These are phyloP conservation scores for Erynnis tages DNA, from an alignment of 2,888 invertebrate species.

Conservation along the genomic window DNA sequence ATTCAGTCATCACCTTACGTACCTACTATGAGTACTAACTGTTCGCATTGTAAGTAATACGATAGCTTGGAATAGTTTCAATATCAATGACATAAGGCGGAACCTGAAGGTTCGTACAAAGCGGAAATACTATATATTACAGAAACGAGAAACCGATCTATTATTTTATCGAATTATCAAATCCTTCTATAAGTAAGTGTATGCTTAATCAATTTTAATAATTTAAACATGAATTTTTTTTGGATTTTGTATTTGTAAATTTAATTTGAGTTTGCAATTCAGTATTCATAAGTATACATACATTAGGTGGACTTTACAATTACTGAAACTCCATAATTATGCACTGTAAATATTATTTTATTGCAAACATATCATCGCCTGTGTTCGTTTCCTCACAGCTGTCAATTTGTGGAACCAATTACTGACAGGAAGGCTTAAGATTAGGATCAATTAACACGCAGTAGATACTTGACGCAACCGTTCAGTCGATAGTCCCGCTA, in stretches of 20 bases:
- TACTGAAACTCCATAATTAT: too few species aligned
- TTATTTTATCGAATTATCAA: too few species aligned
- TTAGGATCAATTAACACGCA: slow-evolving; percentile 25
- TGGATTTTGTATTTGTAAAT: too few species aligned
- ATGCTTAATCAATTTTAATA: too few species aligned
- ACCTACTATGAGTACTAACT: too few species aligned
- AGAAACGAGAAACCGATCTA: neutral
- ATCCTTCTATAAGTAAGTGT: too few species aligned
- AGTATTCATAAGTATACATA: too few species aligned
- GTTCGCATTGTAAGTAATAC: neutral
- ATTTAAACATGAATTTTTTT: too few species aligned
- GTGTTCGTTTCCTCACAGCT: slow-evolving; percentile 11
- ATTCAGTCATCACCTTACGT: too few species aligned
- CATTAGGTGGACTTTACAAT: too few species aligned
- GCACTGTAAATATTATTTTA: too few species aligned
- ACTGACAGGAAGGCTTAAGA: slow-evolving; percentile 23
- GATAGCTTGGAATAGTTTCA: neutral
- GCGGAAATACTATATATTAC: slow-evolving; percentile 4
- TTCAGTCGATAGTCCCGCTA: slow-evolving; percentile 9
- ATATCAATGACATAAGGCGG: slow-evolving; percentile 5
- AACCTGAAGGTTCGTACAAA: slow-evolving; percentile 10
- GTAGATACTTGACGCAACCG: neutral
- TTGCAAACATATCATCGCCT: neutral
- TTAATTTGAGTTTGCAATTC: too few species aligned
- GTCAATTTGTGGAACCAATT: slow-evolving; percentile 20